Evolutionary conservation across 2,888 invertebrate species (phyloP).

Genomic region (Germaria angustata): DNA sequence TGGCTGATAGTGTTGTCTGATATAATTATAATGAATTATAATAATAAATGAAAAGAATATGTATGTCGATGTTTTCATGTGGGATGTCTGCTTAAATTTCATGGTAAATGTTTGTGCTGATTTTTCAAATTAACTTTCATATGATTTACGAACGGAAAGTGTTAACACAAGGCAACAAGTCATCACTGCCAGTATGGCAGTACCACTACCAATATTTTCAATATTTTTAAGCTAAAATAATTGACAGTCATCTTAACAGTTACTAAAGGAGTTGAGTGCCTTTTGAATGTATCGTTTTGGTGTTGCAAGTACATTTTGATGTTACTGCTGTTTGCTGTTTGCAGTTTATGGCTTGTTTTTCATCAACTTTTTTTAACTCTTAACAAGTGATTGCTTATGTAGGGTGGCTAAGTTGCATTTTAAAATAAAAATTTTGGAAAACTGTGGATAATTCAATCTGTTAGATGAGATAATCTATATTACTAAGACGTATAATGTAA

Average conservation of each 20-base stretch:
- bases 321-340: slow-evolving; percentile 5
- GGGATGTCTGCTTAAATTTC: not conserved
- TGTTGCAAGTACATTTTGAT: slow-evolving; percentile 31
- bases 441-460: too few species aligned
- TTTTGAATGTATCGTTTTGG: slow-evolving; percentile 28
- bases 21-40: not conserved
- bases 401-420: not conserved
- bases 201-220: not conserved
- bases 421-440: not conserved
- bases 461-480: too few species aligned
- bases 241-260: slow-evolving; percentile 62
- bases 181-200: slow-evolving; percentile 29
- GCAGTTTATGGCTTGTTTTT: slow-evolving; percentile 8
- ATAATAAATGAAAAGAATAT: slow-evolving; percentile 14
- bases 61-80: not conserved
- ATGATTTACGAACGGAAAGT: slow-evolving; percentile 1
- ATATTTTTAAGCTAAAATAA: slow-evolving; percentile 49
- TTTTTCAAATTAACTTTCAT: not conserved
- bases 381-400: slow-evolving; percentile 32
- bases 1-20: not conserved
- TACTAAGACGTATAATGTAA: too few species aligned
- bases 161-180: slow-evolving; percentile 57
- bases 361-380: not conserved
- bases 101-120: slow-evolving; percentile 1
- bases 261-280: slow-evolving; percentile 26